Base-by-base conservation (phyloP, 1,140 invertebrate genomes). In the Dicyema japonicum region DNA sequence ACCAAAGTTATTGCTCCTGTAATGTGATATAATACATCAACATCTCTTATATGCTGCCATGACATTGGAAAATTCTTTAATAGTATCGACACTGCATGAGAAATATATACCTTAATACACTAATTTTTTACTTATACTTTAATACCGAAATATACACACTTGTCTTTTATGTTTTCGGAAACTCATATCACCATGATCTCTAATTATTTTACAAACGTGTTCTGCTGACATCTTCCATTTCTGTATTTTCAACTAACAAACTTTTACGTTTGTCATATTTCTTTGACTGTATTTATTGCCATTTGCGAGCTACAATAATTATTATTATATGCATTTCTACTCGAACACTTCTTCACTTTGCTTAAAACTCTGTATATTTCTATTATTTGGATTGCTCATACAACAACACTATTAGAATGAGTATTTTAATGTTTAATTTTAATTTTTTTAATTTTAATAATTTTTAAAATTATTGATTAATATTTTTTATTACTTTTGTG, bases 11-110 rank as follows among this genome's bases (percentile, higher is more conserved):
- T 90, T 5, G 80, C 80, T 34, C 80, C 76, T 6, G 75, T 82
- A 17, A 82, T 82, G 38, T 82, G 76, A 47, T 85, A 85, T 5
- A 82, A 49, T 4, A 82, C 75, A 54, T 72, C 70, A 0, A 85
- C 74, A 56, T 90, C 78, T 36, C 78, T 54, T 34, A 88, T 88
- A 50, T 90, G 80, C 50, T 90, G 80, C 80, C 80, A 90, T 2
- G 80, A 80, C 80, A 90, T 90, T 1, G 80, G 80, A 78, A 90
- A 90, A 42, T 90, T 90, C 53, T 90, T 80, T 24, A 90, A 46
- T 1, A 90, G 56, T 43, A 90, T 90, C 55, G 90, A 66, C 1
- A 90, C 74, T 14, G 80, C 80, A 60, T 90, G 80, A 3, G 80
- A 80, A 74, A 90, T 88, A 41, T 88, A 90, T 46, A 88, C 88